Conservation (phyloP, 2,888 invertebrate species). For the Folsomia manolachei region DNA sequence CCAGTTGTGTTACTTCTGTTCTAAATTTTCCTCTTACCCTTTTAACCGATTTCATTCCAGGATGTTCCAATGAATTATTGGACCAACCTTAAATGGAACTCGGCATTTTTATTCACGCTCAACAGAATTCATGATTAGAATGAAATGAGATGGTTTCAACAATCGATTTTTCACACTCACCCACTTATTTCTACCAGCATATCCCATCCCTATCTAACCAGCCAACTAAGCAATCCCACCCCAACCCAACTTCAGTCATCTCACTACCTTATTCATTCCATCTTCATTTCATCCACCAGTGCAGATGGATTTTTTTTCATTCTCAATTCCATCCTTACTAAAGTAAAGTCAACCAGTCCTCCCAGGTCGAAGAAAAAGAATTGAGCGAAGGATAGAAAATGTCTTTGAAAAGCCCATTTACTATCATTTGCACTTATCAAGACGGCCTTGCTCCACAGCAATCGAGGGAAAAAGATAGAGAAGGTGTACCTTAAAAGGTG, state of each 20-base stretch:
- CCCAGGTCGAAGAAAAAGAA: background rate
- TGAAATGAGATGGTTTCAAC: conserved; percentile 24
- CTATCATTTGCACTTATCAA: background rate
- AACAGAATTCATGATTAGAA: conserved; percentile 5
- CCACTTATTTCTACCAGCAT: background rate
- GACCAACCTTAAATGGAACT: background rate
- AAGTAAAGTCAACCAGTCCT: no score
- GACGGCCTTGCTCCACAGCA: background rate
- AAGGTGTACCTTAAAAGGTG: background rate
- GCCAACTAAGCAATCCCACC: background rate
- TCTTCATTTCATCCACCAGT: background rate
- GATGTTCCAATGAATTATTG: no score
- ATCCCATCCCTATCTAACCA: conserved; percentile 20
- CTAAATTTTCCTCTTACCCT: no score
- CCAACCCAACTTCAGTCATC: no score
- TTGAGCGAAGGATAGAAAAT: background rate
- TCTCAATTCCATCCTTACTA: background rate
- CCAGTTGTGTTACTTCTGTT: no score
- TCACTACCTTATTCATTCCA: no score
- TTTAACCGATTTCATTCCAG: background rate
- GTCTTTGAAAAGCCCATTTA: background rate
- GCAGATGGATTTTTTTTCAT: background rate
- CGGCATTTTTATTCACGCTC: background rate
- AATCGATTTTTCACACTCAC: conserved; percentile 25
- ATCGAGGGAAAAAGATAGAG: no score